Evolutionary conservation across 1,140 invertebrate species (phyloP), one percentile per base, ranked within the genome.

Genomic region (Lysiphlebus fabarum): DNA sequence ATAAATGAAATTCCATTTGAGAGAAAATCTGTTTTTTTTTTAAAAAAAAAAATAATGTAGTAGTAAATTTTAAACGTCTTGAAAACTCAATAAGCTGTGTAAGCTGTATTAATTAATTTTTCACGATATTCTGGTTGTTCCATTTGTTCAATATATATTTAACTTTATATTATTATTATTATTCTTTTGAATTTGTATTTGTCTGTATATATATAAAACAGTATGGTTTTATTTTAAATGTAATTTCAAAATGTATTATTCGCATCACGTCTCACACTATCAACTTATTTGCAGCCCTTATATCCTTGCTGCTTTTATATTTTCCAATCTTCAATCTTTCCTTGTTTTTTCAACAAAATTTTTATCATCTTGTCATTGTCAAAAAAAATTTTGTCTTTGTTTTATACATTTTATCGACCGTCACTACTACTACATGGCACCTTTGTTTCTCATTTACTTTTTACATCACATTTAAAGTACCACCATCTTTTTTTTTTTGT

Each of bases 71-170:
- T 26, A 4, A 26, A 26, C 17, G 17, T 49, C 14, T 73, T 73
- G 74, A 76, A 78, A 78, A 78, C 75, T 78, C 77, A 75, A 78
- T 76, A 77, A 78, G 72, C 76, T 71, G 72, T 73, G 75, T 76
- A 76, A 73, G 72, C 71, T 72, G 70, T 71, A 78, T 77, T 76
- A 76, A 78, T 77, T 78, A 77, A 78, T 76, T 78, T 76, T 70
- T 72, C 74, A 70, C 70, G 67, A 76, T 76, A 76, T 75, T 74
- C 68, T 65, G 37, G 62, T 58, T 53, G 38, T 53, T 57, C 53
- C 61, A 26, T 26, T 26, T 26, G 17, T 53, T 53, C 56, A 44
- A 54, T 41, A 42, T 48, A 49, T 53, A 60, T 62, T 58, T 53
- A 51, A 17, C 57, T 10, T 44, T 53, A n/a, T n/a, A n/a, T n/a